These are phyloP conservation scores for Drosophila fungiperda DNA, from an alignment of 2,888 invertebrate genomes.

Conservation along the genomic window DNA sequence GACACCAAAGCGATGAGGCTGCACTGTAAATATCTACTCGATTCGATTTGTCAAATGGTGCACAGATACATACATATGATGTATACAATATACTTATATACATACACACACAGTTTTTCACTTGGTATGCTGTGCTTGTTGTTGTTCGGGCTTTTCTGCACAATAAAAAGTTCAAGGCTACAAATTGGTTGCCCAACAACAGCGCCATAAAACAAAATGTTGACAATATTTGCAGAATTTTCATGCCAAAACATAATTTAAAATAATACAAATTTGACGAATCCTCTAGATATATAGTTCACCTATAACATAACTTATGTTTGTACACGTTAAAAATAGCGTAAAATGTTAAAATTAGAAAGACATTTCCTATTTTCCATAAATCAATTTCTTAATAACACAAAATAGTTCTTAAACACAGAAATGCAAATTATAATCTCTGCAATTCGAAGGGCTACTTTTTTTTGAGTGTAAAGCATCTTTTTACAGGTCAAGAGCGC, in stretches of 20 bases:
- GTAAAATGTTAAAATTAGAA: neutral
- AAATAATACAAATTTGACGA: neutral
- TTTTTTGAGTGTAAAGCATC: neutral
- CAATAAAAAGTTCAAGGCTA: conserved; percentile 74
- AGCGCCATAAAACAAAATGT: conserved; percentile 42
- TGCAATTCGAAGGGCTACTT: neutral
- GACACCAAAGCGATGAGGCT: conserved; percentile 14
- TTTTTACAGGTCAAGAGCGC: neutral
- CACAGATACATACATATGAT: conserved; percentile 5
- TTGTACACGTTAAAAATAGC: neutral
- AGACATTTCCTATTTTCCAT: neutral
- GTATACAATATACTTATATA: conserved; percentile 4
- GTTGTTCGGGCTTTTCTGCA: conserved; percentile 43
- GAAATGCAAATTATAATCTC: neutral
- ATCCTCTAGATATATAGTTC: neutral
- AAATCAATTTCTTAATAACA: neutral
- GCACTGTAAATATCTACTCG: conserved; percentile 40
- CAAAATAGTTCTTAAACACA: neutral
- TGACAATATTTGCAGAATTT: conserved; percentile 8
- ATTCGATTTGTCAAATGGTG: conserved; percentile 54
- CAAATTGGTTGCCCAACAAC: conserved; percentile 64
- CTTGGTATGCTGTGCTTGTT: conserved; percentile 48
- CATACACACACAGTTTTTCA: neutral
- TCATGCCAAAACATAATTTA: neutral
- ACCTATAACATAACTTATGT: neutral